Conservation (phyloP, 2,797 vertebrate genomes). For the Epinephelus malabaricus region DNA sequence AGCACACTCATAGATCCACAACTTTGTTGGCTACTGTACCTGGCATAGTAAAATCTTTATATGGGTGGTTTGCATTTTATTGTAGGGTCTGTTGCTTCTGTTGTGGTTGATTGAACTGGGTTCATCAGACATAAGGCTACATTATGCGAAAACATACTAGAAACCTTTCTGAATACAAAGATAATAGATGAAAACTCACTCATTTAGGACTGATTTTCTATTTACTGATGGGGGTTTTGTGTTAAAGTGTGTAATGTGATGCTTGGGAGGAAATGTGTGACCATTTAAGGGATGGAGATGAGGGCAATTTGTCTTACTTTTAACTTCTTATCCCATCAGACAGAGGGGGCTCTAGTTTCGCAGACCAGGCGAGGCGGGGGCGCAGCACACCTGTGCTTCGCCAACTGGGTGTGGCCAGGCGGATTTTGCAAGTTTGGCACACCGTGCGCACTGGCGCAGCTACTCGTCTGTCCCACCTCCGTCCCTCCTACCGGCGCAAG, state of each 20-base stretch:
- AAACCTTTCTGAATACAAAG: not conserved
- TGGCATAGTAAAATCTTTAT: slow-evolving; percentile 12
- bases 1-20: not conserved
- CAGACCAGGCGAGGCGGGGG: no score
- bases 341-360: no score
- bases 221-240: no score
- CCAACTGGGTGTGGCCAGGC: no score
- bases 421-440: no score
- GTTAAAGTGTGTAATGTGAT: not conserved
- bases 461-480: no score
- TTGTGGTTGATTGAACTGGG: not conserved
- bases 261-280: not conserved
- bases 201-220: no score
- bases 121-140: not conserved
- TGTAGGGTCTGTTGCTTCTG: not conserved
- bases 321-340: not conserved
- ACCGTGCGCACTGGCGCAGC: no score
- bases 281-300: not conserved
- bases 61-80: slow-evolving; percentile 11
- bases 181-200: not conserved
- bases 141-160: no score
- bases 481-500: no score
- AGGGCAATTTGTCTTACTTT: not conserved
- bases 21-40: not conserved
- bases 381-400: no score